phyloP scores from a whole-genome alignment of 2,113 vertebrate genomes.

The Triplophysa tibetana region DNA sequence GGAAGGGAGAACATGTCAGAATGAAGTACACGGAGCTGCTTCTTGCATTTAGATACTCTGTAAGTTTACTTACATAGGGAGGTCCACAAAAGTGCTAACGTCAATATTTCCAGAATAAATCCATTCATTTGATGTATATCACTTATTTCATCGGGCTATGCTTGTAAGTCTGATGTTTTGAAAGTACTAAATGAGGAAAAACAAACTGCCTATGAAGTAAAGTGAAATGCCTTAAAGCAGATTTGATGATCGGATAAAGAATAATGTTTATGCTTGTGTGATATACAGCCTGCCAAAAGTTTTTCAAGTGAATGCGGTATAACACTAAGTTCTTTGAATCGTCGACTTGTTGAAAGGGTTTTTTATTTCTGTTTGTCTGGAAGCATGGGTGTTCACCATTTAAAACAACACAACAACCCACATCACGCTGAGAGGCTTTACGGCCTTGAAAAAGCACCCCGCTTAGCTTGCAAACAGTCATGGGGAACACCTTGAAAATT shows the following conservation, averaged over 20 bases:
- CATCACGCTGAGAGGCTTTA: slow-evolving; percentile 32
- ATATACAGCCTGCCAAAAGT: slow-evolving; percentile 73
- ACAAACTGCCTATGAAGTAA: slow-evolving; percentile 43
- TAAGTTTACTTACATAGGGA: slow-evolving; percentile 1
- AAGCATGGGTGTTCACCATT: slow-evolving; percentile 44
- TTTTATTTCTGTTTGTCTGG: slow-evolving; percentile 58
- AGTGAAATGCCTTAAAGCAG: slow-evolving; percentile 72
- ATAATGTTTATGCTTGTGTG: slow-evolving; percentile 75
- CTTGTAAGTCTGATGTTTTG: slow-evolving; percentile 53
- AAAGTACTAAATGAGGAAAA: slow-evolving; percentile 64
- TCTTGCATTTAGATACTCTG: background rate
- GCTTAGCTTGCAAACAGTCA: slow-evolving; percentile 31
- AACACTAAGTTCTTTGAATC: slow-evolving; percentile 56
- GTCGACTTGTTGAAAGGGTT: slow-evolving; percentile 56
- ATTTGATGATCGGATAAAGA: slow-evolving; percentile 80
- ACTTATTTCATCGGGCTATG: slow-evolving; percentile 63
- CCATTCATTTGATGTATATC: slow-evolving; percentile 53
- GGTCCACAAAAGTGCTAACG: slow-evolving; percentile 8
- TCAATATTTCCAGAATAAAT: slow-evolving; percentile 15
- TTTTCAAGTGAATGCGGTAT: slow-evolving; percentile 69
- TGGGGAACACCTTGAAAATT: slow-evolving; percentile 36
- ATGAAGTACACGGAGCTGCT: background rate
- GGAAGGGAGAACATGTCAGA: slow-evolving; percentile 19
- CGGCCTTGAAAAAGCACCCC: slow-evolving; percentile 30
- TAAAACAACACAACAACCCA: slow-evolving; percentile 37